Evolutionary conservation across 2,797 vertebrate genomes (phyloP), one percentile per base, ranked within the genome.

Genomic region (Tolypeutes matacus): DNA sequence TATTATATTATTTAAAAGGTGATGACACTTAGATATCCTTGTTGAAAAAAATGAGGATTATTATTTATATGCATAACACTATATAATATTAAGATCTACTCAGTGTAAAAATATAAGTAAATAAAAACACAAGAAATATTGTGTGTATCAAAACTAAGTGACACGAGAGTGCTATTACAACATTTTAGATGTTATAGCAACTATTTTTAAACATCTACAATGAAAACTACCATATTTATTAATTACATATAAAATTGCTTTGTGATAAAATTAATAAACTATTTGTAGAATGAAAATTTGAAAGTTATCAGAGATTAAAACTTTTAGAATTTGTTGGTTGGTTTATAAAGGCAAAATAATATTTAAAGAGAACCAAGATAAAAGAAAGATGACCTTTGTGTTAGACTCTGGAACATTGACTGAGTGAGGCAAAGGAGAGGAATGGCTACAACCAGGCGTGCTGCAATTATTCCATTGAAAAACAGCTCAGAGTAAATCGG

Each of bases 271-370:
- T 78, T 25, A 46, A 46, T 75, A 95, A 86, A 56, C 2, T 69
- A 25, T 51, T 64, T 65, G 1, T 85, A 88, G 17, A 77, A 49
- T 2, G 36, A 72, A 72, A 58, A 5, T 72, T 86, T 72, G 23
- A 60, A 96, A 82, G 81, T n/a, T 60, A 34, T 60, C 31, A 86
- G 53, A 80, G 29, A 83, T 5, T 12, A 76, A 94, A 89, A 14
- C 42, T 49, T 51, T 42, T 76, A 72, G 3, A 2, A 65, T 83
- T 67, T 76, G 5, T 27, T 69, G 5, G 5, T 91, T 58, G 6
- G 1, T 17, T 80, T 89, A 60, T 58, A 10, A 87, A 95, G 1
- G 20, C n/a, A 82, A 89, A 82, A n/a, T 65, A 91, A 84, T 81
- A 84, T 90, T 81, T 84, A 85, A 87, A 9, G 84, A 88, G 87